Evolutionary conservation across 2,888 invertebrate genomes (phyloP), one percentile per base, ranked within the genome.

Genomic region (Notocelia uddmanniana): DNA sequence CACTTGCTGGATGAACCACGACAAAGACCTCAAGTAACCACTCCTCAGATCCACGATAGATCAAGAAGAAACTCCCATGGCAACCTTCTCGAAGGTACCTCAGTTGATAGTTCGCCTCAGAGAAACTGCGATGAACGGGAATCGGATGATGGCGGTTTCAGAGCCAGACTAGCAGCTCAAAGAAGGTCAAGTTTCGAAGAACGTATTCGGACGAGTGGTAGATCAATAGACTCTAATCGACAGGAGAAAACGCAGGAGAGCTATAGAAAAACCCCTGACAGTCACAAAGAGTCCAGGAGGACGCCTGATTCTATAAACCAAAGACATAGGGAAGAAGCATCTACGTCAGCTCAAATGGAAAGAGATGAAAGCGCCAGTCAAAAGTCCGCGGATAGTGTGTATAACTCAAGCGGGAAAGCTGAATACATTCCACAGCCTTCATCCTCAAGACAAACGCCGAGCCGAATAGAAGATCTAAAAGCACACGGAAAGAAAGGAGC

Each of bases 131-230:
- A 94, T 19, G 94, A 95, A 79, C 88, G 95, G 62, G 95, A 95
- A 80, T 95, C 95, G 11, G 95, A 95, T 75, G 95, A 95, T 75
- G 95, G 95, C 2, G 95, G 95, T 0, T 95, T 95, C 78, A 86
- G 95, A 74, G 85, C 91, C 41, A 86, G 94, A 64, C 80, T 89
- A n/a, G 85, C 83, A 58, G 87, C 89, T 23, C 93, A 93, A 80
- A 85, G 88, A 0, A 86, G 90, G 76, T 87, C 90, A 0, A 91
- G 89, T 73, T 89, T 88, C 37, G 93, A 93, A 80, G 92, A 94
- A 72, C 84, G 91, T 68, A 90, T 92, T 6, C 85, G 94, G 74
- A 92, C 92, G 0, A 94, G 92, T 62, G 92, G 92, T 15, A 80
- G 93, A 69, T 93, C 92, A 13, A 80, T 83, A 71, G 93, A 93